Conservation (phyloP, 2,888 invertebrate genomes). For the Brachylomia viminalis region DNA sequence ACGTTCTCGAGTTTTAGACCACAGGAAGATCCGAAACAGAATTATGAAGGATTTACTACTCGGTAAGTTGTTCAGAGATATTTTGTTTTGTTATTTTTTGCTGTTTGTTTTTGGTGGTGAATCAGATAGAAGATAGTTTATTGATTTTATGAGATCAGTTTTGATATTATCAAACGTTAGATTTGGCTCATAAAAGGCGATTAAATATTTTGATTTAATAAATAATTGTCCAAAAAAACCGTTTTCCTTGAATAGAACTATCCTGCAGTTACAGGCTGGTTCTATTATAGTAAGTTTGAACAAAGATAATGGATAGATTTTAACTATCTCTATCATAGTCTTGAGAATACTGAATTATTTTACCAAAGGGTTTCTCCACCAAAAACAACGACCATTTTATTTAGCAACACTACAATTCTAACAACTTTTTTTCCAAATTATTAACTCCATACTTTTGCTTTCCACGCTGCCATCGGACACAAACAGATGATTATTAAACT, state of each 20-base stretch:
- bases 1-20: conserved; percentile 87
- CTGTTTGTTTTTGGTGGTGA: conserved; percentile 39
- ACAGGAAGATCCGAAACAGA: conserved; percentile 86
- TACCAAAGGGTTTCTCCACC: not conserved
- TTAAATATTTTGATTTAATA: no score
- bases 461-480: conserved; percentile 84
- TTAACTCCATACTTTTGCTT: conserved; percentile 70
- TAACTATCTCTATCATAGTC: no score
- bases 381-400: not conserved
- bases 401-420: conserved; percentile 1
- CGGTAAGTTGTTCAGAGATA: conserved; percentile 91
- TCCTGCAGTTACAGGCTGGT: not conserved
- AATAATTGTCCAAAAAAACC: not conserved
- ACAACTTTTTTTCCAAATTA: conserved; percentile 29
- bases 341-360: not conserved
- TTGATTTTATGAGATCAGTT: not conserved
- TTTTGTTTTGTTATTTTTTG: not conserved
- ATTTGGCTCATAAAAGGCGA: no score
- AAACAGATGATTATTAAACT: conserved; percentile 74
- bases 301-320: not conserved
- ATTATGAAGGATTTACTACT: conserved; percentile 92
- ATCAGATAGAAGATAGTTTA: not conserved
- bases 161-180: no score
- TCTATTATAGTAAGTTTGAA: not conserved
- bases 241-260: no score